A percentile compares a stretch with the other conserved stretches of the same genome.
Conservation (phyloP, 2,113 vertebrate species). For the Callipepla squamata region DNA sequence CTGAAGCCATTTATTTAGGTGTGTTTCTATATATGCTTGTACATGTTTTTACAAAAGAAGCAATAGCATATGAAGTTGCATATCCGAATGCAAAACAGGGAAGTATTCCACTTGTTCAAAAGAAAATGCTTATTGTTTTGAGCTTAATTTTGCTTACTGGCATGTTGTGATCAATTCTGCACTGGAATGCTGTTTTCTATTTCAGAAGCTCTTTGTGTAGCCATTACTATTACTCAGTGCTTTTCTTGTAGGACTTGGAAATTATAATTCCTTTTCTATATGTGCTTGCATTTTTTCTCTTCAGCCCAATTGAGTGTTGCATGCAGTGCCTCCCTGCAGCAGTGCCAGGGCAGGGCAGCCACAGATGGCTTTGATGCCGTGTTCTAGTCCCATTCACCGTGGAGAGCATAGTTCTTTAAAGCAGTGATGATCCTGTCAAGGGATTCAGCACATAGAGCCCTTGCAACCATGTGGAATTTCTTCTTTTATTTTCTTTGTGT, state of each 20-base stretch:
- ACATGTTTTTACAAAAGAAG: not conserved
- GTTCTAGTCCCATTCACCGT: not conserved
- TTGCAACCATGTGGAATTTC: not conserved
- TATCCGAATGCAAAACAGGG: not conserved
- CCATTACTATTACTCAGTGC: not conserved
- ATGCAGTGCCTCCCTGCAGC: not conserved
- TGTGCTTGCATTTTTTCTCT: not conserved
- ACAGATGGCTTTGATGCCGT: not conserved
- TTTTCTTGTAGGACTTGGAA: not conserved
- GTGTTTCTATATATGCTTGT: not conserved
- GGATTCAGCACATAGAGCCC: not conserved
- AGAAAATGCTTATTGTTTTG: not conserved
- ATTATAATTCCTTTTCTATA: not conserved
- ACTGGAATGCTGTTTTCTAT: not conserved
- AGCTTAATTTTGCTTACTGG: not conserved
- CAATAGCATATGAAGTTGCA: not conserved
- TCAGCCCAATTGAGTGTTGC: fast-evolving
- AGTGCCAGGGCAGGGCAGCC: not conserved
- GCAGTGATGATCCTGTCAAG: not conserved
- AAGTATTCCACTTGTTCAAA: not conserved
- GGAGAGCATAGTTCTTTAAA: not conserved
- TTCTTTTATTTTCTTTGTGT: not conserved
- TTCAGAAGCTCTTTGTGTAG: not conserved
- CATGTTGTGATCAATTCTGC: not conserved
- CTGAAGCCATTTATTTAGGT: not conserved